Evolutionary conservation across 2,113 vertebrate genomes (phyloP), one percentile per base, ranked within the genome.

Genomic region (Galeopterus variegatus): DNA sequence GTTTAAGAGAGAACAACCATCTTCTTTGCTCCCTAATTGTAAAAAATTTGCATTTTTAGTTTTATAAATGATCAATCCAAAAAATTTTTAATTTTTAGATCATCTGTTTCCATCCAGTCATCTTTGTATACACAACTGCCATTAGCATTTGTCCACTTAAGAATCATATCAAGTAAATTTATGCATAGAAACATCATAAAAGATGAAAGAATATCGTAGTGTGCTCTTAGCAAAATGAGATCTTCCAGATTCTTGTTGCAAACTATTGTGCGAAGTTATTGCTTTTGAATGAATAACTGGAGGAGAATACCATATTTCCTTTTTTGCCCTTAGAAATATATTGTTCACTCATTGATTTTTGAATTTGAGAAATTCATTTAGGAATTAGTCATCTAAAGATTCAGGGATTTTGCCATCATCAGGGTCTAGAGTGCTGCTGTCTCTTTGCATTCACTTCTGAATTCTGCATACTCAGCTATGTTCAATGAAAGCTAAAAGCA

Each of bases 151-250:
- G 41, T 41, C 41, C 41, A 41, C 41, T 41, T 41, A 41, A 41
- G 41, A 41, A 41, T 72, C 33, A 60, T 79, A 79, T 72, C 60
- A 72, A 79, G 4, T 79, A 60, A 94, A 80, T 72, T 67, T 79
- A 84, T 69, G 70, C 31, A 52, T 15, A 62, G 24, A 77, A 69
- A 80, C 23, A 94, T 88, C 52, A 95, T 85, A 85, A 85, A 85
- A 31, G 62, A 33, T 90, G 8, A 77, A 77, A 67, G 58, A 83
- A 69, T 85, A 76, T 36, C 19, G 5, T 88, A 56, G 65, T 58
- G 17, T 69, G 23, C 50, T 64, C 1, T 90, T 56, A 58, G 23
- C 50, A 90, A 75, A 87, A 95, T 72, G 28, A 83, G 36, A 70
- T 85, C n/a, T 31, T 79, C 13, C 14, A 90, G 88, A 52, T 85